Base-by-base conservation (phyloP, 2,888 invertebrate species). In the Acrocyrtus sp. region DNA sequence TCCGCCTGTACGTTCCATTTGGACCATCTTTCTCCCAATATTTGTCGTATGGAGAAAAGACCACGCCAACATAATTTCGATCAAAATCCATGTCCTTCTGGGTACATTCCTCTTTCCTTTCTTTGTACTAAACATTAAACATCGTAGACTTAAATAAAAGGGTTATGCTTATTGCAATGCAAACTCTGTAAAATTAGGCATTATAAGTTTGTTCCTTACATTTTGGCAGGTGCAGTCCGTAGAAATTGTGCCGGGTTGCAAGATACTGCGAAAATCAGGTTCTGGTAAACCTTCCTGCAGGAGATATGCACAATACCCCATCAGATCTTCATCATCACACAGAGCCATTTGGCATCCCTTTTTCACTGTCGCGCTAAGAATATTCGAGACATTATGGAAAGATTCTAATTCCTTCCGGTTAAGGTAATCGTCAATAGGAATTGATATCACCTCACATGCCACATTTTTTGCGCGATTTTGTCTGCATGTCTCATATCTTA, bases 21-120 rank as follows among this genome's bases (percentile, higher is more conserved):
- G 50, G 57, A 1, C 51, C 47, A 10, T 1, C 4, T 8, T 24
- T 27, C 17, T 68, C 65, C 76, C 76, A 76, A 10, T 63, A 47
- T 41, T 75, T 75, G 15, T 66, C 69, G 34, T 75, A 75, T 1
- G 77, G 77, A 19, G 69, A 68, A 21, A 68, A 72, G 0, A 56
- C 66, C 1, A 77, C 68, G 3, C 77, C 75, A 26, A 75, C 39
- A 48, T 75, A 66, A 24, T 75, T 75, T 41, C 50, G 17, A 41
- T 73, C 73, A 48, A 76, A 76, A 15, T 45, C 24, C 3, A 24
- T 17, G n/a, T 62, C 60, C 1, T 34, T n/a, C n/a, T n/a, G n/a
- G n/a, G n/a, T n/a, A n/a, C n/a, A n/a, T n/a, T n/a, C n/a, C n/a
- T n/a, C n/a, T n/a, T n/a, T n/a, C n/a, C n/a, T n/a, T n/a, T n/a